Conservation (phyloP, 2,113 vertebrate genomes). For the Poeciliopsis retropinna region DNA sequence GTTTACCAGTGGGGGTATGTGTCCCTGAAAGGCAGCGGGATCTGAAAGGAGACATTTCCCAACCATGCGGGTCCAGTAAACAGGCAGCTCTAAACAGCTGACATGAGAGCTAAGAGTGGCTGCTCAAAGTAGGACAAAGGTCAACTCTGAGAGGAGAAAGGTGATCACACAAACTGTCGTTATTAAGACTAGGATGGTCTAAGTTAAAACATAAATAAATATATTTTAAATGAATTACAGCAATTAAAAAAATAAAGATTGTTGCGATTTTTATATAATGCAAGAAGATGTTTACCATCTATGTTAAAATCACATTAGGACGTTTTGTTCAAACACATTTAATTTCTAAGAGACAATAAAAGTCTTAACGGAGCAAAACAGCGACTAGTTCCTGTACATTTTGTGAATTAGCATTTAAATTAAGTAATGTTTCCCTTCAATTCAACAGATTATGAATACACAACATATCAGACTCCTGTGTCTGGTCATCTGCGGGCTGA, state of each 20-base stretch:
- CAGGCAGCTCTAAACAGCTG: slow-evolving; percentile 61
- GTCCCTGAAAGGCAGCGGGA: slow-evolving; percentile 3
- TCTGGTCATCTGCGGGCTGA: neutral
- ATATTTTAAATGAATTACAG: neutral
- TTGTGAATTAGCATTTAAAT: neutral
- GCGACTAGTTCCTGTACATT: neutral
- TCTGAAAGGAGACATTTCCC: slow-evolving; percentile 26
- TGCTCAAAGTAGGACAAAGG: slow-evolving; percentile 69
- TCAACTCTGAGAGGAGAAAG: slow-evolving; percentile 40
- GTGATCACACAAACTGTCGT: slow-evolving; percentile 4
- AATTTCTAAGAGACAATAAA: too few relatives aligned
- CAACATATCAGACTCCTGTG: neutral
- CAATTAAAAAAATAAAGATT: neutral
- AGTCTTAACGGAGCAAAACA: neutral
- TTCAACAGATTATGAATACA: neutral
- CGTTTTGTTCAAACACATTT: neutral
- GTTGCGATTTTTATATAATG: neutral
- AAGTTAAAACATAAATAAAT: neutral
- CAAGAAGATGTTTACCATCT: neutral
- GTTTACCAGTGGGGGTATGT: neutral
- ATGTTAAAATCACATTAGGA: neutral
- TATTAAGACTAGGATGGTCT: neutral
- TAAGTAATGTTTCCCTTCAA: neutral
- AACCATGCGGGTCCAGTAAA: slow-evolving; percentile 36
- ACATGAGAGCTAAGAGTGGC: slow-evolving; percentile 42